Evolutionary conservation across 2,113 vertebrate genomes (phyloP), one percentile per base, ranked within the genome.

Genomic region (Odobenus rosmarus): DNA sequence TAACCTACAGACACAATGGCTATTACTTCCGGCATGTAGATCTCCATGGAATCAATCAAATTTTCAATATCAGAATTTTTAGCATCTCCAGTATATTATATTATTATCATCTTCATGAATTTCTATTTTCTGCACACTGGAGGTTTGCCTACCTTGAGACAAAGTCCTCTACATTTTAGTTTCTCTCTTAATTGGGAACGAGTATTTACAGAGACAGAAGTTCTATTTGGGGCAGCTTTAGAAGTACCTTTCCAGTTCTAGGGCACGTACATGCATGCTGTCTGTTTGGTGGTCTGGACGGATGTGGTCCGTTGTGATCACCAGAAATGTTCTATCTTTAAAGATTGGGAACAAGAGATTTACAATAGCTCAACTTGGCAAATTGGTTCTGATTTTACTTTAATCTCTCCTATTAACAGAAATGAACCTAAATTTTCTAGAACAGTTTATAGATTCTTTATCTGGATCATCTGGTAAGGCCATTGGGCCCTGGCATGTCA

Each of bases 361-460:
- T 81, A 9, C 14, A 86, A 21, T 33, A 77, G 36, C 28, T 15
- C 59, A 81, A 33, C 57, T 11, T 51, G 42, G 46, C 4, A 71
- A 4, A n/a, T 55, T 61, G 81, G 69, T 89, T 87, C 21, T 62
- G 28, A 26, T 86, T 67, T 94, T 46, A 42, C 39, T 69, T 89
- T 55, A 46, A 23, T 79, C 55, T 74, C 42, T 64, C n/a, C 76
- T 59, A n/a, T 79, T 91, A 53, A 76, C 18, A 88, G 46, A 96
- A 67, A 86, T 19, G 14, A 86, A 81, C 18, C 9, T 64, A 59
- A 80, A 72, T 79, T 84, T 72, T 74, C 72, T 53, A 26, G 81
- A 92, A 76, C 18, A 19, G 42, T 18, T 36, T 93, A 74, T 74
- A 33, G 19, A 11, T 90, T 26, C 57, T 71, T 59, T 53, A 67